These are phyloP conservation scores for Muscicapa striata DNA, from an alignment of 2,797 vertebrate genomes.

Conservation along the genomic window DNA sequence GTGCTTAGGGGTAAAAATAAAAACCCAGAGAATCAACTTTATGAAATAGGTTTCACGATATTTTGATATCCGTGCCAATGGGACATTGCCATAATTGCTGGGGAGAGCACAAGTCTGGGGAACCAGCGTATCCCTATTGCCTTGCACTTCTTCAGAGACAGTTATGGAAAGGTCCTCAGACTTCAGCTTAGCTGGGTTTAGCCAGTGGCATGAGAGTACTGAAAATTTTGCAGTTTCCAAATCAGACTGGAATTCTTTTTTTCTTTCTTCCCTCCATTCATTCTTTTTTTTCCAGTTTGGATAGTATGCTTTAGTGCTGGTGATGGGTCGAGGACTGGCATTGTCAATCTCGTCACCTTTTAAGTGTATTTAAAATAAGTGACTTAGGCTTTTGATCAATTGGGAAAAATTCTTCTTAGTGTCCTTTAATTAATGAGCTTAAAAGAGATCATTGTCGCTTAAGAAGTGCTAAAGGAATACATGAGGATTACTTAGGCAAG, in stretches of 20 bases:
- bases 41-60: background rate
- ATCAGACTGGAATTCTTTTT: constrained; percentile 53
- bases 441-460: constrained; percentile 77
- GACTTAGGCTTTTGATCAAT: constrained; percentile 78
- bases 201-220: constrained; percentile 72
- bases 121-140: constrained; percentile 27
- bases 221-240: constrained; percentile 74
- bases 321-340: constrained; percentile 33
- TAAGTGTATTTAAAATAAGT: constrained; percentile 72
- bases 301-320: background rate
- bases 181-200: constrained; percentile 75
- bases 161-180: constrained; percentile 75
- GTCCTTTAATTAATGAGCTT: constrained; percentile 85
- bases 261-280: background rate
- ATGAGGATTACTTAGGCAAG: constrained; percentile 78
- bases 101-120: constrained; percentile 20
- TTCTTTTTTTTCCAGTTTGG: background rate
- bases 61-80: background rate
- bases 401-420: constrained; percentile 79
- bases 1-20: background rate
- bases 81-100: background rate
- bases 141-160: constrained; percentile 71
- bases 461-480: constrained; percentile 81
- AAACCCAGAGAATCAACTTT: background rate
- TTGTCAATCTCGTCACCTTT: constrained; percentile 69